Base-by-base conservation (phyloP, 2,888 invertebrate genomes). In the Emmelina monodactyla region DNA sequence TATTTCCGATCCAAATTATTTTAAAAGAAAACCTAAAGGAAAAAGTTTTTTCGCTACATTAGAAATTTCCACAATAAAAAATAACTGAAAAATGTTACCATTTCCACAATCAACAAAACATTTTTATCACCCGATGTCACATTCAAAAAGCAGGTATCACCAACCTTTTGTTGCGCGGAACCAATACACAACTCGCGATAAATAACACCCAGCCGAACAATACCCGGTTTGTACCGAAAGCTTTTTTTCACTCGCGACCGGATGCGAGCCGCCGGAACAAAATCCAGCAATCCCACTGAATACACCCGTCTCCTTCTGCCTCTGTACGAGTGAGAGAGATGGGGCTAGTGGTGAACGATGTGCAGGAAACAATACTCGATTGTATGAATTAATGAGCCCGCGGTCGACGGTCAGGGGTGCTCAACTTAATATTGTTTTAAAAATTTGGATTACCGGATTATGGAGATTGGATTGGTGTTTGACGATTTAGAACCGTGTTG, bases 321-420 rank as follows among this genome's bases (percentile, higher is more conserved):
- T 2, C 32, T 11, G 16, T 29, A 28, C 14, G 54, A 40, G 37
- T 35, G 60, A 64, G 44, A 40, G 53, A 41, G 65, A 58, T 29
- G 16, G 45, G 22, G 33, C 37, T 22, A 43, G 41, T 46, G 62
- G 61, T 59, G 68, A 61, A 57, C 61, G 58, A 62, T 63, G 59
- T 50, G 56, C 76, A 71, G 78, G 78, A 78, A 75, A 75, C 73
- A 76, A 75, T 75, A 76, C 76, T 76, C 76, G 70, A 78, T 70
- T 62, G 66, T 50, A 58, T 60, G 69, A 71, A 78, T 78, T 73
- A 78, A 75, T 73, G 71, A 61, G 67, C 55, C 51, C 63, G 56
- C 54, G 58, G 62, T 56, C 53, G 55, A n/a, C 51, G 51, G 42
- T 31, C 67, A 61, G 62, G 48, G 52, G 55, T 31, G 3, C n/a